Conservation (phyloP, 2,797 vertebrate species). For the Martes flavigula region DNA sequence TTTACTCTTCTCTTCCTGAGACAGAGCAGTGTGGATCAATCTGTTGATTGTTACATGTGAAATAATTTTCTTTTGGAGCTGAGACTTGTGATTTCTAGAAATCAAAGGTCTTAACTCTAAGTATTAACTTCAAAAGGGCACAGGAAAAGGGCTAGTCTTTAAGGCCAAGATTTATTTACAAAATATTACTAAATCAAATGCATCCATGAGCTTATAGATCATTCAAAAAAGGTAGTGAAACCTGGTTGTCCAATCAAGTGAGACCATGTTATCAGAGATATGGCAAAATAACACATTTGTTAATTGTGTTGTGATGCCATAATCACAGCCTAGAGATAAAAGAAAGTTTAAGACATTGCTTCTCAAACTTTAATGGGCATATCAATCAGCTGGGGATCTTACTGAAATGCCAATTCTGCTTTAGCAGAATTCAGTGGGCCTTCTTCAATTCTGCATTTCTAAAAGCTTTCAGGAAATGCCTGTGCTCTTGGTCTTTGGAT, state of each 20-base stretch:
- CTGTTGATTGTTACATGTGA: neutral
- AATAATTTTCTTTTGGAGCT: constrained; percentile 11
- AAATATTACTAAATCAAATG: constrained; percentile 13
- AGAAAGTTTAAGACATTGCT: neutral
- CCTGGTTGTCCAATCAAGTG: neutral
- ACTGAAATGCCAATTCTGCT: neutral
- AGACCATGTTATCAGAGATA: neutral
- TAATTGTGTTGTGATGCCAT: neutral
- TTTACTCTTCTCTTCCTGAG: neutral
- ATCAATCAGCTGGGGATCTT: neutral
- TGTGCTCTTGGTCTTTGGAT: neutral
- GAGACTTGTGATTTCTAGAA: constrained; percentile 25
- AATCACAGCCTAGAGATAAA: neutral
- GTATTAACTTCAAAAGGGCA: constrained; percentile 22
- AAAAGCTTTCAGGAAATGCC: neutral
- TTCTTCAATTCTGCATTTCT: neutral
- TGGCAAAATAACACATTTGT: neutral
- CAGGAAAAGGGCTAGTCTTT: neutral
- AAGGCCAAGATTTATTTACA: neutral
- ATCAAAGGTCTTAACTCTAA: neutral
- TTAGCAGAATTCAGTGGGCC: neutral
- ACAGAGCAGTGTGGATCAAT: neutral
- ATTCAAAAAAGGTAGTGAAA: neutral
- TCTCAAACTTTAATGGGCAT: neutral
- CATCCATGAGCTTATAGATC: neutral